Conservation (phyloP, 64 coral and sea anemone species). For the Actinia tenebrosa region DNA sequence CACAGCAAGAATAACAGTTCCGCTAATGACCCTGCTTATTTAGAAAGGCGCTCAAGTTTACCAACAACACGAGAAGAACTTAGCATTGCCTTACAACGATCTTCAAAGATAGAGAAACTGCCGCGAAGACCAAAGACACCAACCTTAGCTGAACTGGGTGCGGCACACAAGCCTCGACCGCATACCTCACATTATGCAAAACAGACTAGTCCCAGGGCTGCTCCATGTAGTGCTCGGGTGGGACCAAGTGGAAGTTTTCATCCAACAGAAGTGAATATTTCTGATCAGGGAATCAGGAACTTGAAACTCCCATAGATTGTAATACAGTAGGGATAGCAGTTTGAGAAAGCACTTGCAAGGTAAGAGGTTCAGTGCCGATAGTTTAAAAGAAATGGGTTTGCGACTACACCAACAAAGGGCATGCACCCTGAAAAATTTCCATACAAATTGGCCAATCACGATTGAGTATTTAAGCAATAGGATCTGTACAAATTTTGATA, state of each 20-base stretch:
- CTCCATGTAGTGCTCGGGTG: neutral
- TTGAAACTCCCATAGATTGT: neutral
- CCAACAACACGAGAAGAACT: constrained; percentile 41
- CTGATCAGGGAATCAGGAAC: constrained; percentile 35
- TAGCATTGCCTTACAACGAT: neutral
- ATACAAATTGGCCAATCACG: too few relatives aligned
- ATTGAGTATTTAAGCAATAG: too few relatives aligned
- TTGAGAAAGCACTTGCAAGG: too few relatives aligned
- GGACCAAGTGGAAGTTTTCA: constrained; percentile 30
- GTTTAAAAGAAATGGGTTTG: too few relatives aligned
- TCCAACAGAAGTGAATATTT: constrained; percentile 31
- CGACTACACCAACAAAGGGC: too few relatives aligned
- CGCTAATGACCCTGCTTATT: neutral
- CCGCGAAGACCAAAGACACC: neutral
- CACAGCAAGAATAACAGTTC: neutral
- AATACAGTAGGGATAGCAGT: too few relatives aligned
- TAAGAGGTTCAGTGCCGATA: too few relatives aligned
- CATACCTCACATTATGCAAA: constrained; percentile 51
- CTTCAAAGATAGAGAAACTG: neutral
- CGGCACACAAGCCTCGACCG: constrained; percentile 24
- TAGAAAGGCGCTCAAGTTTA: constrained; percentile 27
- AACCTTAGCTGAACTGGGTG: neutral
- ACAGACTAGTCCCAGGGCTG: constrained; percentile 34
- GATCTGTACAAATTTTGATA: too few relatives aligned
- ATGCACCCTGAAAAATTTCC: too few relatives aligned